Percentiles rank a stretch among this genome's conserved stretches.
Evolutionary conservation across 1,140 invertebrate genomes (phyloP).

Genomic region (Periplaneta americana): DNA sequence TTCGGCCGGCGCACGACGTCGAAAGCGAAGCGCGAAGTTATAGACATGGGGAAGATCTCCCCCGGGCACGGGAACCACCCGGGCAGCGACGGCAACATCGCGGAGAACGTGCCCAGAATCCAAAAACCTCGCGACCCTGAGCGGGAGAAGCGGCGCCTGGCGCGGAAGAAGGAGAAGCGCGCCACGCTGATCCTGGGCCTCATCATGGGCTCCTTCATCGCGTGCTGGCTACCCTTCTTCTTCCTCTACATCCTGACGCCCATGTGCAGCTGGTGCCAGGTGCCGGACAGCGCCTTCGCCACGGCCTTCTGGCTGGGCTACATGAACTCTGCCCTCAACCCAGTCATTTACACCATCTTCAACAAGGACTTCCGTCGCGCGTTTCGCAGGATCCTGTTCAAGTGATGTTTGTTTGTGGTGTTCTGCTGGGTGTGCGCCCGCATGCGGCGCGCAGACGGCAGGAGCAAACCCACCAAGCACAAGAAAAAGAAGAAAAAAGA

Average conservation of each 20-base stretch:
- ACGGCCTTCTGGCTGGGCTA: constrained; percentile 99
- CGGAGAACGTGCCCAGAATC: constrained; percentile 44
- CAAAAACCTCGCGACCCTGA: constrained; percentile 82
- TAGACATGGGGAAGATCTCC: constrained; percentile 26
- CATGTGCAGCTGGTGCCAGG: constrained; percentile 62
- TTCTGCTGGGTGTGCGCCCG: constrained; percentile 48
- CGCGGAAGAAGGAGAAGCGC: constrained; percentile 93
- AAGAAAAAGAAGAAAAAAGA: background rate
- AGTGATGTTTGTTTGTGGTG: constrained; percentile 79
- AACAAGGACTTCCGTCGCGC: constrained; percentile 97
- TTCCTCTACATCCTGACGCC: constrained; percentile 87
- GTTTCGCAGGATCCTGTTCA: constrained; percentile 91
- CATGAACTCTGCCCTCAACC: constrained; percentile 97
- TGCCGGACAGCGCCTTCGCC: constrained; percentile 81
- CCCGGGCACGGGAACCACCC: background rate
- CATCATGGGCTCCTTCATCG: constrained; percentile 98
- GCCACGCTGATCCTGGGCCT: constrained; percentile 95
- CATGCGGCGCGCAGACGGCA: background rate
- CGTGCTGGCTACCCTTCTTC: constrained; percentile 99
- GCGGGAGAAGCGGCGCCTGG: constrained; percentile 86
- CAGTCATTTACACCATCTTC: constrained; percentile 97
- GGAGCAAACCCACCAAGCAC: background rate
- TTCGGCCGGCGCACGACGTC: constrained; percentile 58
- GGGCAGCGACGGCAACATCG: constrained; percentile 12
- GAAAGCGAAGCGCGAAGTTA: constrained; percentile 26